Percentiles rank a stretch among this genome's conserved stretches.
phyloP scores from a whole-genome alignment of 2,888 invertebrate genomes.

The Melanostoma scalare region DNA sequence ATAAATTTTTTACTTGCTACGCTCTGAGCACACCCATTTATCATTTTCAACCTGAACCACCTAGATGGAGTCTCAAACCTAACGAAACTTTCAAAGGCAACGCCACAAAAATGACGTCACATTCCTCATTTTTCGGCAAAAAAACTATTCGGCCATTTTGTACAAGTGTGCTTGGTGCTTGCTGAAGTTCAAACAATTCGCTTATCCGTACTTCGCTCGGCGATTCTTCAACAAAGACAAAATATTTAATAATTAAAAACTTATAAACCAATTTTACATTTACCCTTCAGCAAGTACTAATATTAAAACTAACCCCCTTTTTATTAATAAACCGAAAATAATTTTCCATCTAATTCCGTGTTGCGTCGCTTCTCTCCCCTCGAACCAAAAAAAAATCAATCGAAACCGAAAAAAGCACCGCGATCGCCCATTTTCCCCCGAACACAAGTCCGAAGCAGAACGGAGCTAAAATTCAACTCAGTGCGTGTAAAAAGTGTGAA shows the following conservation, averaged over 20 bases:
- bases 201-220: slow-evolving; percentile 61
- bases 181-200: slow-evolving; percentile 74
- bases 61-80: slow-evolving; percentile 40
- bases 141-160: slow-evolving; percentile 75
- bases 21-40: slow-evolving; percentile 26
- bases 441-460: slow-evolving; percentile 61
- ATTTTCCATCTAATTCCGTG: slow-evolving; percentile 56
- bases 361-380: slow-evolving; percentile 52
- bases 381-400: slow-evolving; percentile 57
- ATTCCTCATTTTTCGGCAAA: slow-evolving; percentile 58
- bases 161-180: slow-evolving; percentile 76
- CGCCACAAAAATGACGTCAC: slow-evolving; percentile 75
- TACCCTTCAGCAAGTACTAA: slow-evolving; percentile 64
- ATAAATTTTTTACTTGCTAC: neutral
- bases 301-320: slow-evolving; percentile 34
- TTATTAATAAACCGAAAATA: slow-evolving; percentile 27
- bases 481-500: slow-evolving; percentile 61
- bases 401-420: slow-evolving; percentile 62
- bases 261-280: slow-evolving; percentile 42
- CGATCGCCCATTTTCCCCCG: slow-evolving; percentile 65
- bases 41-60: slow-evolving; percentile 8
- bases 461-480: slow-evolving; percentile 53
- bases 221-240: slow-evolving; percentile 52
- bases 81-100: slow-evolving; percentile 72
- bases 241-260: slow-evolving; percentile 45